Evolutionary conservation across 2,113 vertebrate genomes (phyloP), one percentile per base, ranked within the genome.

Genomic region (Halichoerus grypus): DNA sequence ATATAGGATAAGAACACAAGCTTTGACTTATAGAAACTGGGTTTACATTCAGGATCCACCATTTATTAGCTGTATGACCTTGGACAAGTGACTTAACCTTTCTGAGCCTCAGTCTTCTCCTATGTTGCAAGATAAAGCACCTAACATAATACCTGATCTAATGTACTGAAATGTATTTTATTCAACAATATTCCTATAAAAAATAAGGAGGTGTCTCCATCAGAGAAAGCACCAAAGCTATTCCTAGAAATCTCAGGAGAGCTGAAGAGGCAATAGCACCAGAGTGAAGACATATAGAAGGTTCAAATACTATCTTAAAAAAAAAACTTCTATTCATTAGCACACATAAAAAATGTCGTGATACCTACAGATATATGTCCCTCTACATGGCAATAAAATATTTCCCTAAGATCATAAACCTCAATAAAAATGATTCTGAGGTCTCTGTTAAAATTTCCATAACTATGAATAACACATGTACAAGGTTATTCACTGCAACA

Each of bases 381-480:
- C 36, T 93, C 53, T 53, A 36, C 6, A 19, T 63, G 36, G 15
- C 69, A 84, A 94, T 55, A 90, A 89, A 91, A 59, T 76, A 85
- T 46, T 46, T 46, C 46, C 46, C 92, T 67, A 96, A 88, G 39
- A 82, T n/a, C 22, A 59, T 57, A 42, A 89, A 79, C 53, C 10
- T 77, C 67, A 77, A 49, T 87, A 90, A 95, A 87, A 94, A 88
- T 92, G 36, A 85, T 26, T 89, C 33, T 63, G n/a, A 65, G 51
- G 67, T 77, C 65, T 69, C 74, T 61, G 46, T 86, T 65, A 91
- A 72, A 28, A 42, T 15, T 19, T 42, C 49, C 24, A 15, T 72
- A 94, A 83, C 42, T 55, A 92, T 42, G 31, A 88, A 72, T 81
- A 82, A 61, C 12, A 76, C 7, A 63, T 33, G 6, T 63, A 92